Evolutionary conservation across 2,797 vertebrate species (phyloP), one percentile per base, ranked within the genome.

Genomic region (Myoxocephalus aenaeus): DNA sequence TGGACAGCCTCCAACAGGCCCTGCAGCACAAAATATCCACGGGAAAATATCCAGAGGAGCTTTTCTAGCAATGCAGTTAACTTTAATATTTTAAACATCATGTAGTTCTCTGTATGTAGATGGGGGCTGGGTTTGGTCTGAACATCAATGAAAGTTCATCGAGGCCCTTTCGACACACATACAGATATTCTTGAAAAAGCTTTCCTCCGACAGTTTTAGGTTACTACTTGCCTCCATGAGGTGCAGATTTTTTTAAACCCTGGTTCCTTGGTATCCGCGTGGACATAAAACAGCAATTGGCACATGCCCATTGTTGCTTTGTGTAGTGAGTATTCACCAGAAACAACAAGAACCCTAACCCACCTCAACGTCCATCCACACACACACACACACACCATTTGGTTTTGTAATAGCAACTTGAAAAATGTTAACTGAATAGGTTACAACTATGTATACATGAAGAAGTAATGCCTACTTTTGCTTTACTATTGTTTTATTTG

Each of bases 1-100:
- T 77, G 83, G 77, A 77, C 18, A 48, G 61, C 46, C 65, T 80
- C 81, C 73, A 82, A 67, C 40, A 34, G 57, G 29, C 66, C 62
- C 69, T 65, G 67, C 69, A 79, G 70, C 75, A 29, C 53, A 56
- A 3, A n/a, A 40, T 53, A 65, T 57, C 76, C 53, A 62, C 46
- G 62, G 25, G 54, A 81, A 74, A 74, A 22, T 69, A 56, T 73
- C 54, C 56, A 56, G 22, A 61, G 29, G 46, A 67, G 20, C n/a
- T 67, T 53, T 53, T 53, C n/a, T 20, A 48, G 12, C 34, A 42
- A 2, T 56, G 20, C 5, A 69, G 22, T 36, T 65, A 13, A 59
- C 58, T 22, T 58, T 59, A 38, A 40, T 40, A 40, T 40, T 62
- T 62, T 22, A 62, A 62, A 62, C 36, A 50, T 42, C 6, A 40